Evolutionary conservation across 2,113 vertebrate species (phyloP), one percentile per base, ranked within the genome.

Genomic region (Lepus europaeus): DNA sequence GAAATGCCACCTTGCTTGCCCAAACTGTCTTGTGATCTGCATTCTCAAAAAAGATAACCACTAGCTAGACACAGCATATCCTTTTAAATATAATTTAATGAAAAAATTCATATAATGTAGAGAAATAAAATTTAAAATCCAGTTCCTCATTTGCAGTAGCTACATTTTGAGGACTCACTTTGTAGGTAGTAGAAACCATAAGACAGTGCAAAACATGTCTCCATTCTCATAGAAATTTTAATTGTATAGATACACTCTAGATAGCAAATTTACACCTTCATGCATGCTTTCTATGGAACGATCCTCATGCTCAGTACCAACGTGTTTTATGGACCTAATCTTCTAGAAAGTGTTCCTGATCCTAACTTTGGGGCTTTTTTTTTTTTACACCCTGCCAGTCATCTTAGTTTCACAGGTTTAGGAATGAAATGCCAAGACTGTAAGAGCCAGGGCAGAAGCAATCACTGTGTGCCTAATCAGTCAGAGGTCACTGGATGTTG

Each of bases 391-490:
- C 33, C 73, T 16, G 25, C 39, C 33, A 68, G 79, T 13, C 12
- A 93, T 61, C 31, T 84, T 93, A 7, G 64, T 96, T 85, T 5
- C 1, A 59, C 88, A 59, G 22, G 76, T 49, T 53, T 87, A 96
- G 84, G 61, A 17, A 96, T 87, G 49, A 93, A 97, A 96, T 73
- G 77, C 51, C 73, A 96, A 96, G 82, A 89, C 73, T 95, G 89
- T 95, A 97, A 96, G 69, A 84, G 83, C 39, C 76, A 94, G 61
- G 90, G 16, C 39, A 96, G 66, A 90, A 94, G 97, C n/a, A 56
- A 23, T 70, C 66, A 92, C 23, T 33, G 45, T 9, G 1, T 76
- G 91, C 95, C 93, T 96, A 56, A 70, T 49, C 79, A 86, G 9
- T 94, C 96, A 94, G 83, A 49, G 78, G 53, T 72, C 84, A 25